A percentile compares a stretch with the other conserved stretches of the same genome.
Evolutionary conservation across 2,797 vertebrate species (phyloP).

Genomic region (Varecia variegata): DNA sequence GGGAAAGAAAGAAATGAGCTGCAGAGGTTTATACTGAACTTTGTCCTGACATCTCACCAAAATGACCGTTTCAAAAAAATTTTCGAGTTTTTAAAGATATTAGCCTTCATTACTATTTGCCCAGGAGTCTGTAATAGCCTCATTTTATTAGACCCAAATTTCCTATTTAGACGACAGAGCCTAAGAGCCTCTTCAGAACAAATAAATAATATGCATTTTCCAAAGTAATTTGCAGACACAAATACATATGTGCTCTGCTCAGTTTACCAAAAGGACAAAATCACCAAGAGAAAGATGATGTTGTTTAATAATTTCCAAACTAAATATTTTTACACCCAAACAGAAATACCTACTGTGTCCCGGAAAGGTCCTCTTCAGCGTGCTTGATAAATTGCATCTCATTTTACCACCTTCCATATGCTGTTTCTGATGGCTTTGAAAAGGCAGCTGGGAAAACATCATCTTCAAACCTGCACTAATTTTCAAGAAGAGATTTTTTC

Average conservation of each 20-base stretch:
- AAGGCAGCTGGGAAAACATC: neutral
- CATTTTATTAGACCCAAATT: conserved; percentile 73
- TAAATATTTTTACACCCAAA: conserved; percentile 59
- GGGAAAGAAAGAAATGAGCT: neutral
- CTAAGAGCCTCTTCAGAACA: conserved; percentile 77
- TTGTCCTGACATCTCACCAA: conserved; percentile 39
- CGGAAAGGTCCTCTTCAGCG: conserved; percentile 41
- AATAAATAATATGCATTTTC: conserved; percentile 80
- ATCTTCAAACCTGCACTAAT: neutral
- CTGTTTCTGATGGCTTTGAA: conserved; percentile 10
- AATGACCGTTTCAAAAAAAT: conserved; percentile 13
- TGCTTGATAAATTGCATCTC: conserved; percentile 53
- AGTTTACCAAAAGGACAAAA: conserved; percentile 64
- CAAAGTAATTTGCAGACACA: conserved; percentile 73
- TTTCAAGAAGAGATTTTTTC: neutral
- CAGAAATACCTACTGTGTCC: conserved; percentile 46
- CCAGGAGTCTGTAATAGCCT: conserved; percentile 60
- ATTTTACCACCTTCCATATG: conserved; percentile 29
- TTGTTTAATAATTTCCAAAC: conserved; percentile 68
- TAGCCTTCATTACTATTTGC: conserved; percentile 58
- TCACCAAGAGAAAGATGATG: conserved; percentile 60
- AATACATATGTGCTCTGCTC: conserved; percentile 27
- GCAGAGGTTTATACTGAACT: conserved; percentile 33
- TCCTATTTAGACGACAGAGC: conserved; percentile 66
- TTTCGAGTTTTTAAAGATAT: conserved; percentile 66